phyloP scores from a whole-genome alignment of 1,140 invertebrate species.

The Ptiloglossa arizonensis region DNA sequence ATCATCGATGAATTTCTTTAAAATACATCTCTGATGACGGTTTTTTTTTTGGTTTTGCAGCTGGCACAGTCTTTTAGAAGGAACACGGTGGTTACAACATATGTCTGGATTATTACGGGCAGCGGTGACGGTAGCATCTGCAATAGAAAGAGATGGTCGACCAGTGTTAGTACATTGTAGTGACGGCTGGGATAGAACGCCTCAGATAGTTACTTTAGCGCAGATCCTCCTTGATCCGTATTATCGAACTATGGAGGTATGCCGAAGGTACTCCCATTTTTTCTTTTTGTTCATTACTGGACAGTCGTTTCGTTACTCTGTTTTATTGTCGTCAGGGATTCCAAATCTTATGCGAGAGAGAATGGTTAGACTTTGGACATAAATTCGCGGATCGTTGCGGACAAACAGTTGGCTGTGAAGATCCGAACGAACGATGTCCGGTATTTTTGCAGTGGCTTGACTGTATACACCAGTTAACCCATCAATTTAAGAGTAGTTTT shows the following conservation, averaged over 20 bases:
- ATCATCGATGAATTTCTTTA: not conserved
- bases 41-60: conserved; percentile 81
- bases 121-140: conserved; percentile 89
- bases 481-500: conserved; percentile 96
- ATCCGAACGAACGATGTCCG: conserved; percentile 95
- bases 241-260: conserved; percentile 94
- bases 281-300: not conserved
- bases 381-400: conserved; percentile 98
- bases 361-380: conserved; percentile 98
- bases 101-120: conserved; percentile 92
- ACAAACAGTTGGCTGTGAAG: conserved; percentile 90
- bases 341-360: conserved; percentile 93
- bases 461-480: conserved; percentile 95
- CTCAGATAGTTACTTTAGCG: conserved; percentile 95
- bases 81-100: conserved; percentile 94
- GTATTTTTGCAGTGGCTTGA: conserved; percentile 99
- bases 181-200: conserved; percentile 98
- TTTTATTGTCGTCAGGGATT: conserved; percentile 87
- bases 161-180: conserved; percentile 98
- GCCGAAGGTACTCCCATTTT: conserved; percentile 49
- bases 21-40: not conserved
- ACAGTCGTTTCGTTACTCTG: conserved; percentile 15
- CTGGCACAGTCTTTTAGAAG: conserved; percentile 93
- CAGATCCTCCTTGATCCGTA: conserved; percentile 96
- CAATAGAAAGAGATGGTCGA: conserved; percentile 91